Evolutionary conservation across 2,797 vertebrate species (phyloP), one percentile per base, ranked within the genome.

Genomic region (Ispidina picta): DNA sequence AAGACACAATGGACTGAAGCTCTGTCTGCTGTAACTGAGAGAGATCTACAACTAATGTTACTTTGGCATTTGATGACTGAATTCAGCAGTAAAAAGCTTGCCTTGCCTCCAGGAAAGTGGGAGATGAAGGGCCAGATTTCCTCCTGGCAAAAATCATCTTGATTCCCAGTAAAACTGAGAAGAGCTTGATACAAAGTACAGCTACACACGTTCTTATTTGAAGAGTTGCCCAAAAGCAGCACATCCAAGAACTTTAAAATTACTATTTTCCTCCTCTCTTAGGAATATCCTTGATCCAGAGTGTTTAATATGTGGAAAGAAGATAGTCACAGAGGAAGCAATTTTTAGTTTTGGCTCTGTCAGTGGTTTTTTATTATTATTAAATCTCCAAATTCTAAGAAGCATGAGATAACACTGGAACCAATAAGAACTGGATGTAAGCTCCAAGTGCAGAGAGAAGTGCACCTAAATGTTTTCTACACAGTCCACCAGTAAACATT

Each of bases 121-220:
- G 63, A 69, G 66, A 71, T 56, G 44, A 93, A 72, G 74, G 66
- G 73, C 79, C 89, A 92, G 12, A 65, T 86, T 89, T 80, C 72
- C 76, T 73, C 48, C 90, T 92, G 87, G 82, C 79, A 59, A 70
- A 85, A 35, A 37, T 43, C 83, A 48, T 2, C 26, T 81, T 59
- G n/a, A 63, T 89, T 90, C 76, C 41, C 73, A 90, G 84, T 87
- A 93, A 86, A 89, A 63, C 82, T 59, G 62, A 86, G 77, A 28
- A 33, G 37, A 74, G 20, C 79, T 84, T 90, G 76, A 60, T 58
- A 86, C 62, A 68, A 92, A 93, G 82, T 69, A 83, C 76, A 90
- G 76, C 87, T 49, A 48, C 82, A 91, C 62, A 20, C 56, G 5
- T 66, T 64, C 84, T 83, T 94, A 37, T 95, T 94, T 93, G 92